Evolutionary conservation across 2,113 vertebrate genomes (phyloP).

Genomic region (Tetrax tetrax): DNA sequence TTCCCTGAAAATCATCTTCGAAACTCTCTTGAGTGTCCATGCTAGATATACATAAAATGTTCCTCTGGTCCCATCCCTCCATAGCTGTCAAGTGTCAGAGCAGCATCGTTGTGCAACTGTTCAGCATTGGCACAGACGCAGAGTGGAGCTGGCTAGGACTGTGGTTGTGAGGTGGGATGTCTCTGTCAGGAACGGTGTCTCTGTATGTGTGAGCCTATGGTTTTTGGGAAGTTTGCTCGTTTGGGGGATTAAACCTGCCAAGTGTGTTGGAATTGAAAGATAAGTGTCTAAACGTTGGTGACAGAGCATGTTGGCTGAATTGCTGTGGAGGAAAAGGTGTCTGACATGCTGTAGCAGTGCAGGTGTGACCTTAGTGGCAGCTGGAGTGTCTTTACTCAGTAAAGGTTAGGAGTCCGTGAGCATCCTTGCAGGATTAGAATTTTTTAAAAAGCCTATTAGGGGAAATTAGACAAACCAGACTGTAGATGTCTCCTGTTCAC

Average conservation of each 20-base stretch:
- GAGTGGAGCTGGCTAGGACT: background rate
- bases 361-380: background rate
- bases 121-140: rapidly evolving
- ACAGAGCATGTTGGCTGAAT: background rate
- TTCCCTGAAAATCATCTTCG: background rate
- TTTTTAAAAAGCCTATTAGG: background rate
- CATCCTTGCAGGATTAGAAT: background rate
- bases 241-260: background rate
- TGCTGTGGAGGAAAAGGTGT: background rate
- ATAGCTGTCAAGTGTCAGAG: background rate
- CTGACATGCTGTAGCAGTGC: rapidly evolving
- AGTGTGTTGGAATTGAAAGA: background rate
- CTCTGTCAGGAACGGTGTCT: background rate
- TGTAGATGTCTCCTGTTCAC: background rate
- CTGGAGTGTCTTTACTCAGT: background rate
- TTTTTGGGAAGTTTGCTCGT: background rate
- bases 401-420: background rate
- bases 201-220: rapidly evolving
- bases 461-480: background rate
- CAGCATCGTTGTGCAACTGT: rapidly evolving
- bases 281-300: background rate
- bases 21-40: background rate
- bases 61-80: background rate
- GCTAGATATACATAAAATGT: background rate
- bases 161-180: background rate